Evolutionary conservation across 2,888 invertebrate genomes (phyloP).

Genomic region (Trisateles emortualis): DNA sequence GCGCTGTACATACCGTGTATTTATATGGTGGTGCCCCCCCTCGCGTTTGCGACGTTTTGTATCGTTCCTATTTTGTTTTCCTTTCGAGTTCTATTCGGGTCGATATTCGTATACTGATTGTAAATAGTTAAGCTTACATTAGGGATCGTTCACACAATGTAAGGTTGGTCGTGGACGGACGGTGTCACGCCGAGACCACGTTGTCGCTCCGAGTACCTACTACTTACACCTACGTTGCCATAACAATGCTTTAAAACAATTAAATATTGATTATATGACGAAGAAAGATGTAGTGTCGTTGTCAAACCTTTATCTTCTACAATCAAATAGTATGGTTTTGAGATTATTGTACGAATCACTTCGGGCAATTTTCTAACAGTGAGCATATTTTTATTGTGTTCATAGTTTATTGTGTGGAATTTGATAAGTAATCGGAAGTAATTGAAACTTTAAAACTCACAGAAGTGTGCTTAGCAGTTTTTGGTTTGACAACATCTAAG

Average conservation of each 20-base stretch:
- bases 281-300: neutral
- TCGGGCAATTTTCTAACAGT: no score
- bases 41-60: slow-evolving; percentile 74
- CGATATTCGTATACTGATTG: slow-evolving; percentile 82
- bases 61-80: slow-evolving; percentile 86
- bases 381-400: no score
- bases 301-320: neutral
- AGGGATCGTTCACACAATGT: slow-evolving; percentile 65
- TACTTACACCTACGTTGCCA: neutral
- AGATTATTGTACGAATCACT: no score
- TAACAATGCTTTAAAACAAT: neutral
- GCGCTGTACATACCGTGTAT: slow-evolving; percentile 83
- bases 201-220: neutral
- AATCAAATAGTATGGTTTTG: no score
- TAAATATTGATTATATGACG: neutral
- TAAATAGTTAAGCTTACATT: slow-evolving; percentile 83
- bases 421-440: no score
- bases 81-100: slow-evolving; percentile 84
- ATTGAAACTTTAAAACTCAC: no score
- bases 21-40: slow-evolving; percentile 67
- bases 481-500: no score
- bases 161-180: slow-evolving; percentile 49
- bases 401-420: no score
- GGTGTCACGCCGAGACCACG: slow-evolving; percentile 40
- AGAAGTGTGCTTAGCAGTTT: no score